phyloP scores from a whole-genome alignment of 2,888 invertebrate species.

The Octodonta nipae region DNA sequence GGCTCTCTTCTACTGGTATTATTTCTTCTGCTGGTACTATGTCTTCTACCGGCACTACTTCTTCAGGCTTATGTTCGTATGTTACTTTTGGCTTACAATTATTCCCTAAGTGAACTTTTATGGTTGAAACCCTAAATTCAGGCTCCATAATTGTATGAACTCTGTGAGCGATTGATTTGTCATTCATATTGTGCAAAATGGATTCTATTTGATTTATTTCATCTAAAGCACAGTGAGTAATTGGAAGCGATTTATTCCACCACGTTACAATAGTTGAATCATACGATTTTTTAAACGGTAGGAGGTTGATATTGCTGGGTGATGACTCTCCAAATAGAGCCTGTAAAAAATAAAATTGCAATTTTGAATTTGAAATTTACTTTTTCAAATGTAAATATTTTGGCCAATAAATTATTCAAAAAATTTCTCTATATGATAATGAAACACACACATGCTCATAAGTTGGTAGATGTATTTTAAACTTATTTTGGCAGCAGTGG shows the following conservation, averaged over 20 bases:
- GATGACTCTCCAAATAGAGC: conserved; percentile 63
- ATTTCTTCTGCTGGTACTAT: conserved; percentile 25
- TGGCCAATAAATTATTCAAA: too few relatives aligned
- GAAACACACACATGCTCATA: too few relatives aligned
- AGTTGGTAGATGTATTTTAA: too few relatives aligned
- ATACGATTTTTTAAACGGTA: conserved; percentile 48
- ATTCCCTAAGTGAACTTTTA: conserved; percentile 46
- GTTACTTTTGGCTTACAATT: conserved; percentile 37
- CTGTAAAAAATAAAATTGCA: conserved; percentile 29
- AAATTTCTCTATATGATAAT: too few relatives aligned
- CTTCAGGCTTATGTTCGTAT: conserved; percentile 19
- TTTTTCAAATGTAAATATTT: too few relatives aligned
- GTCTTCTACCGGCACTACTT: conserved; percentile 20
- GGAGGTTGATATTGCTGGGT: conserved; percentile 52
- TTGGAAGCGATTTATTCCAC: conserved; percentile 68
- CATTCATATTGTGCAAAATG: conserved; percentile 46
- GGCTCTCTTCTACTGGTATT: conserved; percentile 4
- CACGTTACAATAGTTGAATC: conserved; percentile 61
- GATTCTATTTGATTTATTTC: conserved; percentile 61
- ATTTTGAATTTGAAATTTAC: too few relatives aligned
- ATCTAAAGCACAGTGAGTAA: conserved; percentile 60
- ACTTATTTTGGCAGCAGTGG: too few relatives aligned
- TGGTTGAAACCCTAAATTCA: conserved; percentile 56
- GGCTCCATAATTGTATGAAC: conserved; percentile 56
- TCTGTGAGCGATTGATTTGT: conserved; percentile 36